Base-by-base conservation (phyloP, 2,797 vertebrate species). In the Odontamblyopus lacepedii region DNA sequence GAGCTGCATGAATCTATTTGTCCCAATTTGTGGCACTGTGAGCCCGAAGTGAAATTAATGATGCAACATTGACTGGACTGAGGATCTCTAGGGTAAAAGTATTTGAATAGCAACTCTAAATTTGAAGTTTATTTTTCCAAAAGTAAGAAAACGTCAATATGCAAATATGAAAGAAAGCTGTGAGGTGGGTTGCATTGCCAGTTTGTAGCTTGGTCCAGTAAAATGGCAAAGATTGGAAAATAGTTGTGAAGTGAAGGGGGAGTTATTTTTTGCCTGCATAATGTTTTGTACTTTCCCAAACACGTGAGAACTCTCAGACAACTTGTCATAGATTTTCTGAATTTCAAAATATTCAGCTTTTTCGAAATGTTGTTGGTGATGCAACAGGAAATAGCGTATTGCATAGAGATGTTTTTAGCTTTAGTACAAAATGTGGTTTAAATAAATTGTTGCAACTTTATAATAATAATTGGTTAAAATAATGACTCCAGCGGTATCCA, bases 131-230 rank as follows among this genome's bases (percentile, higher is more conserved):
- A 32, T 38, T 38, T 63, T 12, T 11, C 3, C 30, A 1, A 38
- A 63, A 63, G 61, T 63, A 11, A 63, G 30, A 63, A 38, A 72
- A n/a, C 6, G 51, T 53, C 51, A 53, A 15, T 48, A 48, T 48
- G 44, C 4, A 1, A 38, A 1, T 38, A 1, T 1, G 35, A 48
- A 15, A 48, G 13, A 48, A 44, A 48, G 44, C 44, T 48, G 44
- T 6, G 13, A 15, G 44, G 13, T 48, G 44, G 30, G 35, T 35
- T 62, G 60, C 6, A 6, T 4, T 62, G 60, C 59, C 59, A 61
- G 59, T 15, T 60, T 26, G 27, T 27, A 29, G 27, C 57, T 15
- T 5, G 18, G 59, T 23, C 59, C 0, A 26, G 27, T 15, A 60
- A 11, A 30, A 32, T 32, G 12, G 27, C 41, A 44, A 44, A 44